Base-by-base conservation (phyloP, 2,113 vertebrate species). In the Abramis brama region DNA sequence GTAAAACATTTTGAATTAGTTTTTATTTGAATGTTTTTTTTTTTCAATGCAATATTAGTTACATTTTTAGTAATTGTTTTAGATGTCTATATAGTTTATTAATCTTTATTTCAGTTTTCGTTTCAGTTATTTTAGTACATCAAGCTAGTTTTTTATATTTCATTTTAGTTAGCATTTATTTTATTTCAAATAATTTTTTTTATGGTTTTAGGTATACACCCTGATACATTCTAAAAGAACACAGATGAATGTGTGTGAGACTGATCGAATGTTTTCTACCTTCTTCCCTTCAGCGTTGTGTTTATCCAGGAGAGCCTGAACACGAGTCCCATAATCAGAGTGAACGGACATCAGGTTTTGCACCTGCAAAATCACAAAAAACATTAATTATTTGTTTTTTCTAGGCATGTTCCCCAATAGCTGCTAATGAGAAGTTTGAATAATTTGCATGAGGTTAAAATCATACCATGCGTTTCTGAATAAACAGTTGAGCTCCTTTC, bases 401-500 rank as follows among this genome's bases (percentile, higher is more conserved):
- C 21, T 21, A 7, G 36, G 9, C 36, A 9, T 71, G 33, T 39
- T 39, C 17, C 33, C 36, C 33, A 70, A 36, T 21, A 70, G 19
- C 27, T 68, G 0, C 27, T 33, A 8, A 27, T 13, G 60, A 66
- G 25, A 66, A 6, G 15, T 70, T 70, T 36, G 2, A 36, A 3
- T 19, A 33, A 30, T 5, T 39, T 39, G 33, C 17, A 23, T 39
- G 7, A 57, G 7, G 13, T 62, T 1, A 11, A 60, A 2, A n/a
- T 33, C 25, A 23, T 55, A 98, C 98, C 89, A 94, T 94, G 91
- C 97, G 95, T 87, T 96, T 96, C 89, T 99, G 98, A 91, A 99
- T 98, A 92, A 99, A 99, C 10, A 95, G 91, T 4, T 99, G 98
- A 0, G 97, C 96, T 6, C 93, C 95, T 79, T 97, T 98, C 43